Evolutionary conservation across 2,888 invertebrate genomes (phyloP), one percentile per base, ranked within the genome.

Genomic region (Drosophila incognita): DNA sequence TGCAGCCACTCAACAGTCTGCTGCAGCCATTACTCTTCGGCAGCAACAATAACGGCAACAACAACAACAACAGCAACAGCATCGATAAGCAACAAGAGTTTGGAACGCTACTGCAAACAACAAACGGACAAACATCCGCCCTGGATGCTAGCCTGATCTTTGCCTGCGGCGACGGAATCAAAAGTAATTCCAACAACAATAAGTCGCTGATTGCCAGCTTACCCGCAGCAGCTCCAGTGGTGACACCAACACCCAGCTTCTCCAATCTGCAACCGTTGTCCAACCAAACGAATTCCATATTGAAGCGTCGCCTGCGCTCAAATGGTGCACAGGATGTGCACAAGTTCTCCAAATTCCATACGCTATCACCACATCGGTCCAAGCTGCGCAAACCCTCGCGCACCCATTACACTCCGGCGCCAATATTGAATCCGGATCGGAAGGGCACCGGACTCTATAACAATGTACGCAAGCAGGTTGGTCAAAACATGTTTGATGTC

Each of bases 381-480:
- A 93, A 93, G 76, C 76, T 93, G 66, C 90, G 93, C 8, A 93
- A 92, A 24, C 93, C 94, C 57, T 92, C 93, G 4, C 90, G 92
- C 1, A 92, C 91, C 7, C 95, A 95, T 71, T 99, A 97, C 93
- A 99, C 99, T 0, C 99, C 99, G 18, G 97, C 98, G 35, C 99
- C 99, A 0, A 97, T 99, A 90, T 94, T 99, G 63, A 97, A 98
- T 91, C 99, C 99, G 0, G 96, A 97, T 70, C 95, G 99, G 76
- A 95, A 96, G 78, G 98, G 98, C 1, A 95, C 97, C 0, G 99
- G 99, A 0, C 94, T 99, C 4, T 98, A 92, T 61, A 91, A 91
- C 53, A 91, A 91, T 64, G 90, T 93, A 15, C 91, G 93, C 7
- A 92, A 92, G 54, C 87, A 91, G 59, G 76, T 91, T n/a, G 79